phyloP scores from a whole-genome alignment of 2,113 vertebrate species.

The Oplegnathus fasciatus region DNA sequence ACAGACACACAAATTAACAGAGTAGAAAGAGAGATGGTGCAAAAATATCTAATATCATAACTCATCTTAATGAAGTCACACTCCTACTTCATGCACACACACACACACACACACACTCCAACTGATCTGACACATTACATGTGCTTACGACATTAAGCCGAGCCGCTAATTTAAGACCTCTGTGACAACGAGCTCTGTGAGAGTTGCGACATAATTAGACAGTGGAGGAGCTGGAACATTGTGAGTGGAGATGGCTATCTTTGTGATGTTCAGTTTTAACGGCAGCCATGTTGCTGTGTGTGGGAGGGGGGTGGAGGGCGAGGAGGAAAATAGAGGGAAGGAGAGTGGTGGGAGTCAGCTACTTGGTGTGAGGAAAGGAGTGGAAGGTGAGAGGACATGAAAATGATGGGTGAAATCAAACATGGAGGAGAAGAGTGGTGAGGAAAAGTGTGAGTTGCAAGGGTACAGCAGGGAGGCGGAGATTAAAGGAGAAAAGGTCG shows the following conservation, averaged over 20 bases:
- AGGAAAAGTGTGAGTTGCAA: not conserved
- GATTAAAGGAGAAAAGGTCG: slow-evolving; percentile 5
- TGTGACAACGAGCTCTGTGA: slow-evolving; percentile 28
- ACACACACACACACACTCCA: not conserved
- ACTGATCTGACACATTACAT: slow-evolving; percentile 37
- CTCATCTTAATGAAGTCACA: slow-evolving; percentile 40
- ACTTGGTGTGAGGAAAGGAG: not conserved
- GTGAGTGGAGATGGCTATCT: slow-evolving; percentile 53
- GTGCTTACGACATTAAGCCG: slow-evolving; percentile 39
- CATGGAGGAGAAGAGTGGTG: not conserved
- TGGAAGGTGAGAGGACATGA: not conserved
- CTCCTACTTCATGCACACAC: not conserved
- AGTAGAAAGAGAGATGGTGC: not conserved
- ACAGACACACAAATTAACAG: not conserved
- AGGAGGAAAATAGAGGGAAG: not conserved
- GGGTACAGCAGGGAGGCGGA: not conserved
- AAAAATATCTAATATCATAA: slow-evolving; percentile 31
- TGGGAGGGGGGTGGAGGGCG: not conserved
- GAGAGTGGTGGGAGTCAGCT: not conserved
- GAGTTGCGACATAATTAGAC: slow-evolving; percentile 46
- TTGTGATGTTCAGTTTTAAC: slow-evolving; percentile 32
- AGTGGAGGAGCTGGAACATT: slow-evolving; percentile 22
- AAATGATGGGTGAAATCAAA: not conserved
- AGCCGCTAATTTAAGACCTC: slow-evolving; percentile 47
- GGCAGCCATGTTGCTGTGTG: not conserved